These are phyloP conservation scores for Candoia aspera DNA, from an alignment of 2,113 vertebrate species.

Conservation along the genomic window DNA sequence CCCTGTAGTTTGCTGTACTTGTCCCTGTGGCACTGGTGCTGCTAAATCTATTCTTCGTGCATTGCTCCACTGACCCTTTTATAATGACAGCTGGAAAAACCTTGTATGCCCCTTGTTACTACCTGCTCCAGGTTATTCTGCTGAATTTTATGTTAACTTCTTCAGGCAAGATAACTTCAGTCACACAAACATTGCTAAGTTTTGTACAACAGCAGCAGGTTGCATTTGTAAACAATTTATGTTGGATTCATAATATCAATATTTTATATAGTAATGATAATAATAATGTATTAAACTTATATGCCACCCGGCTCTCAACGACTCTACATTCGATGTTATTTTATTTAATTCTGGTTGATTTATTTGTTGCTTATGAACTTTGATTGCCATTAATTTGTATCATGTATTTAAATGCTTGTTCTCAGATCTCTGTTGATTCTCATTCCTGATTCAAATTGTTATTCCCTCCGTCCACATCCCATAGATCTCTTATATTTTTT, in stretches of 20 bases:
- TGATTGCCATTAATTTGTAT: background rate
- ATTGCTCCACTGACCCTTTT: background rate
- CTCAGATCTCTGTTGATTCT: conserved; percentile 5
- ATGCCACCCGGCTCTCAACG: background rate
- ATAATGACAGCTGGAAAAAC: background rate
- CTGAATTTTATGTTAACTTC: background rate
- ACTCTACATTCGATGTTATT: background rate
- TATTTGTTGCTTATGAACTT: background rate
- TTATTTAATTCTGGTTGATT: background rate
- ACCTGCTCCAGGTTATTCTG: background rate
- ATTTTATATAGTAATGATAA: background rate
- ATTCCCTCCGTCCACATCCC: background rate
- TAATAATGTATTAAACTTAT: background rate
- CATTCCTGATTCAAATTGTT: background rate
- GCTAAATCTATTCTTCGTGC: background rate
- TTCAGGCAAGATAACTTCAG: background rate
- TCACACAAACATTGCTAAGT: background rate
- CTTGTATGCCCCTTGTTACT: background rate
- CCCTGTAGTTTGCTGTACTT: background rate
- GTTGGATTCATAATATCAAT: background rate
- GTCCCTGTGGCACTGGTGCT: background rate
- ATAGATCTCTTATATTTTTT: conserved; percentile 1
- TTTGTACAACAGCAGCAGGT: background rate
- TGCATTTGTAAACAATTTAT: background rate
- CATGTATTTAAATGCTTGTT: background rate